Evolutionary conservation across 2,797 vertebrate genomes (phyloP), one percentile per base, ranked within the genome.

Genomic region (Platalea minor): DNA sequence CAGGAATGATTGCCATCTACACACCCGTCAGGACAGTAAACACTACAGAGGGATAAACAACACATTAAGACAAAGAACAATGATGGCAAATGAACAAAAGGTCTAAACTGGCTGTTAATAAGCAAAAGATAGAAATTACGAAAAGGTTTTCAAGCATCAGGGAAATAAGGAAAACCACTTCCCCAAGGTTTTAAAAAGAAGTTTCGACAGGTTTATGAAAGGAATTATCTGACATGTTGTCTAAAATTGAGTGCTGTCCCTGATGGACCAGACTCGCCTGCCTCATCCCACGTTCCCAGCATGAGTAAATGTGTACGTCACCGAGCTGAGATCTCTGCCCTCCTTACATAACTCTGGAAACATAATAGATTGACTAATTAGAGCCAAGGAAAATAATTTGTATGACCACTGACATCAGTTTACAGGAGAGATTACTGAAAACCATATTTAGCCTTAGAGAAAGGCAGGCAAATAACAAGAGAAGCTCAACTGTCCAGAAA

Each of bases 341-440:
- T 88, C 41, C n/a, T 60, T 68, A 29, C 8, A 2, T 51, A 81
- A 48, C 20, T 75, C 76, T 68, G 61, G 54, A 73, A 78, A n/a
- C 37, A 57, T 11, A 91, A 87, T 61, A 57, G 23, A 46, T 33
- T 57, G n/a, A 64, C 37, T 89, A 50, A 88, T 84, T 70, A 92
- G 50, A 86, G 61, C 69, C 43, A 72, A 81, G 41, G 18, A 86
- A 81, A 89, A 78, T 72, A 0, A 64, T 78, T 59, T 83, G 13
- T 43, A 74, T 75, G 60, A 77, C 43, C 56, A 50, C 15, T 67
- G 68, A 37, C 51, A 61, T 54, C 39, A 8, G 2, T 69, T 91
- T 94, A 48, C 43, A 74, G 33, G 56, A 67, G 23, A 72, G n/a
- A 80, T 37, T 91, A 35, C n/a, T 60, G 59, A 78, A 93, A 90